Percentiles rank a stretch among this genome's conserved stretches.
These are phyloP conservation scores for Cervus canadensis DNA, from an alignment of 2,113 vertebrate species.

Conservation along the genomic window DNA sequence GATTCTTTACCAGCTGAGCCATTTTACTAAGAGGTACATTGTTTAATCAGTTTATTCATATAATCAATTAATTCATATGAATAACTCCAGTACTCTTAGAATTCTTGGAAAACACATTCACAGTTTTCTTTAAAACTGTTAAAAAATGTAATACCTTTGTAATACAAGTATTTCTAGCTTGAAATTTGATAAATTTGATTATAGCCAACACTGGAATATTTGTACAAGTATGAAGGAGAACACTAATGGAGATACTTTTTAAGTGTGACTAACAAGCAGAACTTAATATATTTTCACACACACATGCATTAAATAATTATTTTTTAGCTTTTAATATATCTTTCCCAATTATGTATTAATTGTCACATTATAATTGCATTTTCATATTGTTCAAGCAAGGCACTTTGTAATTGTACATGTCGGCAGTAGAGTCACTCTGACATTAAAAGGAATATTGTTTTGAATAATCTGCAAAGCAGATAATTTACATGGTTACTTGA, in stretches of 20 bases:
- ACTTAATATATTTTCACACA: neutral
- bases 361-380: neutral
- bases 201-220: neutral
- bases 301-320: neutral
- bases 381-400: neutral
- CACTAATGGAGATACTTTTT: neutral
- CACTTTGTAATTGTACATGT: neutral
- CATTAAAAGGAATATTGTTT: neutral
- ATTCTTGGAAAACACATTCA: neutral
- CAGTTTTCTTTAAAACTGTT: neutral
- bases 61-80: neutral
- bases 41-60: neutral
- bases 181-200: slow-evolving; percentile 15
- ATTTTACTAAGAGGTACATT: neutral
- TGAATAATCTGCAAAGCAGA: neutral
- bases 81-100: neutral
- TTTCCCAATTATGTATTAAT: neutral
- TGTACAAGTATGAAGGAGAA: neutral
- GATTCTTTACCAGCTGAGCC: neutral
- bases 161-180: neutral
- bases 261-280: neutral
- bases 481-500: neutral
- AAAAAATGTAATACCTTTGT: neutral
- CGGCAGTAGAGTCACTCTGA: neutral
- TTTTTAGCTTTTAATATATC: neutral